Base-by-base conservation (phyloP, 2,888 invertebrate genomes). In the Dichetophora obliterata region DNA sequence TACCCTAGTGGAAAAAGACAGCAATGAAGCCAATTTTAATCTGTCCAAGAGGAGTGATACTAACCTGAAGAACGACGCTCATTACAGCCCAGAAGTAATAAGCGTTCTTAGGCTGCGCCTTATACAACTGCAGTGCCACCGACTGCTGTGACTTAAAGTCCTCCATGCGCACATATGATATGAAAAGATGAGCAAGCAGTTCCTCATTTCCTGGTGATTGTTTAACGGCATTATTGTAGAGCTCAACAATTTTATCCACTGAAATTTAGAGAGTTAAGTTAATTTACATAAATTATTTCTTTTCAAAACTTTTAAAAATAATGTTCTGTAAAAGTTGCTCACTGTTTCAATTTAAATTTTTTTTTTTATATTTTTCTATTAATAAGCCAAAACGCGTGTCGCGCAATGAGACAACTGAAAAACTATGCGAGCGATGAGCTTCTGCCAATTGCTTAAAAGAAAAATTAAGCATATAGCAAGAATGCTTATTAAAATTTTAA, bases 61-160 rank as follows among this genome's bases (percentile, higher is more conserved):
- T 82, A 84, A 96, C 96, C 92, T 98, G 98, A 91, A 98, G 92
- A 27, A 98, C 94, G 82, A 97, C 93, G 87, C 98, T 98, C 96
- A 98, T 98, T 11, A 99, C 95, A 24, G 96, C 96, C 99, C 99
- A 99, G 88, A 97, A 98, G 88, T 98, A 98, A 88, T 99, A 99
- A 0, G 98, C 98, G 88, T 96, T 97, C 88, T 98, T 98, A 3
- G 96, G 95, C 84, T 94, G 94, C 75, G 96, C 91, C 91, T 97
- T 98, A 90, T 96, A 98, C 50, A 99, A 91, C 14, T 93, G 92
- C 91, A 98, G 92, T 0, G 98, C 99, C 0, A 95, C 93, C 80
- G 95, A 92, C 86, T 98, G 97, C 88, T 98, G 98, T 9, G 95
- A 92, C 86, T 95, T 95, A 86, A 95, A 97, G 90, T 98, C 95